phyloP scores from a whole-genome alignment of 2,888 invertebrate species.

The Tuberolachnus salignus region DNA sequence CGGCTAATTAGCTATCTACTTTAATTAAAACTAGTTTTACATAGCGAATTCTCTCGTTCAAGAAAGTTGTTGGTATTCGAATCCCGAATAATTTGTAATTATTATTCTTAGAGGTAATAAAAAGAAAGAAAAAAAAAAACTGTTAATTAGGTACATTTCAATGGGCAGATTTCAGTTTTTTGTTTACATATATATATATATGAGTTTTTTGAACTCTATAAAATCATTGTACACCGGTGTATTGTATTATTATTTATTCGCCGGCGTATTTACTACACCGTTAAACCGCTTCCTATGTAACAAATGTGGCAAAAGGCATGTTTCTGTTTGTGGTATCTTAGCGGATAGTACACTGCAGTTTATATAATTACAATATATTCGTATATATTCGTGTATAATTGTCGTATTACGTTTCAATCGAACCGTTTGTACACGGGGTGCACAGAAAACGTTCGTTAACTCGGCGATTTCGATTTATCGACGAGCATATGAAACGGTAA shows the following conservation, averaged over 20 bases:
- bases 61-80: too few relatives aligned
- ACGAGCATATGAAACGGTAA: too few relatives aligned
- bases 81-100: too few relatives aligned
- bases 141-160: not conserved
- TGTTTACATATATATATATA: not conserved
- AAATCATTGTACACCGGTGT: not conserved
- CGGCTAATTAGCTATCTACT: not conserved
- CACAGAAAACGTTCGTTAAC: too few relatives aligned
- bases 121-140: not conserved
- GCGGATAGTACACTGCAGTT: not conserved
- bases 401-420: not conserved
- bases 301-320: not conserved
- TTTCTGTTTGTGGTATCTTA: not conserved
- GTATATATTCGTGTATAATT: not conserved
- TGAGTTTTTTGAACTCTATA: not conserved
- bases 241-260: not conserved
- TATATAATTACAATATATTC: not conserved
- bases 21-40: too few relatives aligned
- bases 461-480: too few relatives aligned
- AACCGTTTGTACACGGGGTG: too few relatives aligned
- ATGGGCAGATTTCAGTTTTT: not conserved
- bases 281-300: conserved; percentile 23
- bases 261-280: conserved; percentile 7
- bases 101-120: not conserved
- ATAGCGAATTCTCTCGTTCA: too few relatives aligned